These are phyloP conservation scores for Oryzias celebensis DNA, from an alignment of 2,113 vertebrate genomes.

Conservation along the genomic window DNA sequence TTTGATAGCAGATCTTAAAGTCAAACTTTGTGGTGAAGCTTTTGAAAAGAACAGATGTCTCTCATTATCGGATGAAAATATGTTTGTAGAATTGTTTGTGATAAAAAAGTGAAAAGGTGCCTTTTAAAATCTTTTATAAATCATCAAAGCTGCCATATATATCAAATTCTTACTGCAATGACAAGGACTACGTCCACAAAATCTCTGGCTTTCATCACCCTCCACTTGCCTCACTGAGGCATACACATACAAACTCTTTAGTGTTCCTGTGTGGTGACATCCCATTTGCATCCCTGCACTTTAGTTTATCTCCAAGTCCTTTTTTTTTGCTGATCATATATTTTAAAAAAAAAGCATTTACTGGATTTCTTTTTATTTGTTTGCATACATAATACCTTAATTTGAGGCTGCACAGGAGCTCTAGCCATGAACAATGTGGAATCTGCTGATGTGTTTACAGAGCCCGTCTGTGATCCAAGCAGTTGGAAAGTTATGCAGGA, in stretches of 20 bases:
- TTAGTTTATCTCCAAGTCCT: background rate
- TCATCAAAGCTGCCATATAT: conserved; percentile 7
- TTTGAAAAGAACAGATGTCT: conserved; percentile 1
- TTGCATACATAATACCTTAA: conserved; percentile 24
- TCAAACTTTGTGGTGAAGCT: conserved; percentile 22
- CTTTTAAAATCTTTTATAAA: conserved; percentile 20
- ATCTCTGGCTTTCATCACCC: conserved; percentile 59
- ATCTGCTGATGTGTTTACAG: conserved; percentile 64
- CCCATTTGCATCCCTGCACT: background rate
- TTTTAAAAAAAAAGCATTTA: conserved; percentile 3
- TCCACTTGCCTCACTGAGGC: conserved; percentile 26
- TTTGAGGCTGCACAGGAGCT: conserved; percentile 59
- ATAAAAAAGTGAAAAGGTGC: too few species aligned
- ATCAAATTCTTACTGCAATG: conserved; percentile 33
- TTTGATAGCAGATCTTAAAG: conserved; percentile 1
- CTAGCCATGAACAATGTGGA: conserved; percentile 51
- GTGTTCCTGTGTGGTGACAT: too few species aligned
- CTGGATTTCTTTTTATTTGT: conserved; percentile 8
- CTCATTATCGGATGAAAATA: too few species aligned
- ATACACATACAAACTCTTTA: background rate
- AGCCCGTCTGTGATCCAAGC: conserved; percentile 46
- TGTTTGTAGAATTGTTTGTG: too few species aligned
- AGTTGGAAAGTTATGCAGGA: conserved; percentile 53
- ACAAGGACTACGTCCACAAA: conserved; percentile 56
- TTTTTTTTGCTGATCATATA: background rate